These are phyloP conservation scores for Thecophora atra DNA, from an alignment of 2,888 invertebrate genomes.

Conservation along the genomic window DNA sequence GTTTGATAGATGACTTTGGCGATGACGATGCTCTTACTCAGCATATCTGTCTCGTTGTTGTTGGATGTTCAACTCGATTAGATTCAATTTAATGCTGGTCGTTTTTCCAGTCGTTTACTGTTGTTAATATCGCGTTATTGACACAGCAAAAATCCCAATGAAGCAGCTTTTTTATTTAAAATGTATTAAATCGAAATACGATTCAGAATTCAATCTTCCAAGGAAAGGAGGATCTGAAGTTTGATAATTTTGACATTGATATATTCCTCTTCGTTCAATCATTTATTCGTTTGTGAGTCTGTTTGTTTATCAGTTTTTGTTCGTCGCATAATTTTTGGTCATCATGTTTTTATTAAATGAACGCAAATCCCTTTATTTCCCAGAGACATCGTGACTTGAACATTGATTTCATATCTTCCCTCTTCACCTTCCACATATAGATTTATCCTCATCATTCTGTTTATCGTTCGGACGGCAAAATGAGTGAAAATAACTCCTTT, in stretches of 20 bases:
- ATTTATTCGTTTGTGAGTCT: background rate
- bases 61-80: background rate
- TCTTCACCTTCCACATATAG: background rate
- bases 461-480: too few relatives aligned
- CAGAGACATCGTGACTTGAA: constrained; percentile 63
- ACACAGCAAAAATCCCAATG: constrained; percentile 54
- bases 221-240: too few relatives aligned
- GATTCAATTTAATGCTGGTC: background rate
- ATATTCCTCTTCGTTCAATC: background rate
- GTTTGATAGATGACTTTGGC: too few relatives aligned
- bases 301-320: background rate
- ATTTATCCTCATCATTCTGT: too few relatives aligned
- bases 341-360: constrained; percentile 65
- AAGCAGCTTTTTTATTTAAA: constrained; percentile 48
- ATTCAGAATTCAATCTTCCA: background rate
- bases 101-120: constrained; percentile 44
- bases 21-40: too few relatives aligned
- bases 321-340: constrained; percentile 56
- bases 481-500: too few relatives aligned
- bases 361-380: constrained; percentile 65
- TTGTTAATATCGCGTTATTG: constrained; percentile 55
- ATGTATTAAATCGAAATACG: constrained; percentile 44
- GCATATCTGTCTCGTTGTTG: background rate
- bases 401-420: constrained; percentile 61
- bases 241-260: too few relatives aligned